Conservation (phyloP, 2,888 invertebrate species). For the Palloptera scutellata region DNA sequence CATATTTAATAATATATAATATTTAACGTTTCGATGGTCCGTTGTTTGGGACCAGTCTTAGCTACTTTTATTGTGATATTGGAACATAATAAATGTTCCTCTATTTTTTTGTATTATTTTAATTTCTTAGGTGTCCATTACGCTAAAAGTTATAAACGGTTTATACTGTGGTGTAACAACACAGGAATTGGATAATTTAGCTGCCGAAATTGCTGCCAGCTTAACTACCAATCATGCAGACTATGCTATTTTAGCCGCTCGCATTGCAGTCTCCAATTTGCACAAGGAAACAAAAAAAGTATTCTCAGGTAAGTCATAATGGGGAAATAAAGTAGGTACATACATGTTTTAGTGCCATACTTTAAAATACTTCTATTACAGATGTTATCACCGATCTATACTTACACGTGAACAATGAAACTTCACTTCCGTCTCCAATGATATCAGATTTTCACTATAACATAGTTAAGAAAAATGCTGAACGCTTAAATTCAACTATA, state of each 20-base stretch:
- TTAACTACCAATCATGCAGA: constrained; percentile 98
- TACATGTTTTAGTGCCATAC: too few species aligned
- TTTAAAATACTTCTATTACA: constrained; percentile 55
- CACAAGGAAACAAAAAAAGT: constrained; percentile 97
- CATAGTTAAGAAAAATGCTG: constrained; percentile 86
- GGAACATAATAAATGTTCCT: neutral
- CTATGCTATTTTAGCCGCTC: constrained; percentile 87
- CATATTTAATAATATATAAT: too few species aligned
- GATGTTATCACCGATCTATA: constrained; percentile 91
- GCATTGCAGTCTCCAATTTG: constrained; percentile 95
- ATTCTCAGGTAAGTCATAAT: constrained; percentile 83
- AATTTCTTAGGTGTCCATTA: constrained; percentile 74
- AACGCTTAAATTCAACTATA: constrained; percentile 90
- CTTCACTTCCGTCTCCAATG: constrained; percentile 79
- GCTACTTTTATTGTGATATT: neutral
- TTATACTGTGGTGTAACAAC: constrained; percentile 97
- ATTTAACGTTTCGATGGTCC: too few species aligned
- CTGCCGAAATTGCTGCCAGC: constrained; percentile 98
- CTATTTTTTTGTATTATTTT: neutral
- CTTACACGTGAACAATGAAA: constrained; percentile 77
- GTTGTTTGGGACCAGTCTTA: neutral
- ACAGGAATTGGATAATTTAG: constrained; percentile 94
- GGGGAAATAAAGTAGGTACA: too few species aligned
- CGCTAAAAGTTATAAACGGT: constrained; percentile 92
- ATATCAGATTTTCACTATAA: constrained; percentile 84